These are phyloP conservation scores for Gallinago stenura DNA, from an alignment of 2,797 vertebrate genomes.

Conservation along the genomic window DNA sequence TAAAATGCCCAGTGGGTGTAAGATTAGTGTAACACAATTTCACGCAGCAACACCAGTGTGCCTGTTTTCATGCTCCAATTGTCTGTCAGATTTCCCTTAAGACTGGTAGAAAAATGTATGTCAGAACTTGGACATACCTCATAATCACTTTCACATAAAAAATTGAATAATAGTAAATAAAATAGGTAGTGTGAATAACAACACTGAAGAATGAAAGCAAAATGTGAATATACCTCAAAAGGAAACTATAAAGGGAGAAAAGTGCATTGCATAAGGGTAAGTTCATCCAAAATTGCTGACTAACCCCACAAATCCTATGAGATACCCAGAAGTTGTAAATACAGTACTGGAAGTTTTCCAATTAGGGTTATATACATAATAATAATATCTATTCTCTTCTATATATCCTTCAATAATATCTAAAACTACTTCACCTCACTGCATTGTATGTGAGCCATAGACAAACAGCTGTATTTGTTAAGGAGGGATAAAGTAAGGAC, in stretches of 20 bases:
- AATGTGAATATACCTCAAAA: neutral
- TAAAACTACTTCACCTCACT: neutral
- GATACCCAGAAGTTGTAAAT: neutral
- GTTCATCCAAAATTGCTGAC: neutral
- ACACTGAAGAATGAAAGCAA: neutral
- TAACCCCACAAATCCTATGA: neutral
- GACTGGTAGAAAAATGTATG: neutral
- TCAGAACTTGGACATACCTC: constrained; percentile 10
- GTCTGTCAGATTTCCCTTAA: neutral
- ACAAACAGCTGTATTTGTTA: neutral
- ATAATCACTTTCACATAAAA: neutral
- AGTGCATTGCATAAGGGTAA: neutral
- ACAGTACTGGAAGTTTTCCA: neutral
- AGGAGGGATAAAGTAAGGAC: neutral
- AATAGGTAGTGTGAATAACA: neutral
- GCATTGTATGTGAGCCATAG: neutral
- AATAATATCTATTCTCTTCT: neutral
- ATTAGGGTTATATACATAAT: neutral
- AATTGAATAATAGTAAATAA: neutral
- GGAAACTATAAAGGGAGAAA: neutral
- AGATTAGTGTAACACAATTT: constrained; percentile 2
- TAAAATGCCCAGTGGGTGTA: neutral
- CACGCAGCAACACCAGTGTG: neutral
- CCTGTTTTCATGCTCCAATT: constrained; percentile 9
- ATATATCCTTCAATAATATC: neutral